Conservation (phyloP, 2,888 invertebrate genomes). For the Melanotus villosus region DNA sequence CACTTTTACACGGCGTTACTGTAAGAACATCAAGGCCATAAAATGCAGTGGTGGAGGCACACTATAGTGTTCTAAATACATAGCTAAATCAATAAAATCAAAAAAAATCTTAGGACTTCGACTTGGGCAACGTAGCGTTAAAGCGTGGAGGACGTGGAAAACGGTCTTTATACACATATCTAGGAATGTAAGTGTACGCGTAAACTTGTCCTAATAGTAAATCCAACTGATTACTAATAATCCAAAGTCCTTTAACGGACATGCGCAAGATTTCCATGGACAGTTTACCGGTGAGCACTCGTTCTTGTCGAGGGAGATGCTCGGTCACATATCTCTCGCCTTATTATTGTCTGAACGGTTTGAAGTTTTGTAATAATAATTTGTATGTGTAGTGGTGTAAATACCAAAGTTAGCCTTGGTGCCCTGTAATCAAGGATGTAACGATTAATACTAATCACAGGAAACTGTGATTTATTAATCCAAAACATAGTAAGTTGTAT, state of each 20-base stretch:
- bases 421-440: conserved; percentile 24
- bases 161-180: too few species aligned
- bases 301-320: conserved; percentile 41
- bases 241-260: conserved; percentile 25
- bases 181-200: too few species aligned
- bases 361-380: conserved; percentile 21
- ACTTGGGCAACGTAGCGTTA: too few species aligned
- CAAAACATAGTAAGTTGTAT: conserved; percentile 16
- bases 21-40: too few species aligned
- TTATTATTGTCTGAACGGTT: conserved; percentile 19
- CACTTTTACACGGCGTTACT: too few species aligned
- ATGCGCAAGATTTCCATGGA: conserved; percentile 36
- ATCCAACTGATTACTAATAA: conserved; percentile 2
- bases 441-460: conserved; percentile 19
- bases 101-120: too few species aligned
- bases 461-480: conserved; percentile 30
- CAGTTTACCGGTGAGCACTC: conserved; percentile 42
- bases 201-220: too few species aligned
- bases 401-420: conserved; percentile 12
- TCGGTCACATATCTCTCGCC: conserved; percentile 19
- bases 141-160: too few species aligned
- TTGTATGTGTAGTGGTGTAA: conserved; percentile 31
- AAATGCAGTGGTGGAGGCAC: too few species aligned
- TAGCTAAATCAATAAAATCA: too few species aligned
- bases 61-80: too few species aligned